Conservation (phyloP, 2,113 vertebrate genomes). For the Zosterops hypoxanthus region DNA sequence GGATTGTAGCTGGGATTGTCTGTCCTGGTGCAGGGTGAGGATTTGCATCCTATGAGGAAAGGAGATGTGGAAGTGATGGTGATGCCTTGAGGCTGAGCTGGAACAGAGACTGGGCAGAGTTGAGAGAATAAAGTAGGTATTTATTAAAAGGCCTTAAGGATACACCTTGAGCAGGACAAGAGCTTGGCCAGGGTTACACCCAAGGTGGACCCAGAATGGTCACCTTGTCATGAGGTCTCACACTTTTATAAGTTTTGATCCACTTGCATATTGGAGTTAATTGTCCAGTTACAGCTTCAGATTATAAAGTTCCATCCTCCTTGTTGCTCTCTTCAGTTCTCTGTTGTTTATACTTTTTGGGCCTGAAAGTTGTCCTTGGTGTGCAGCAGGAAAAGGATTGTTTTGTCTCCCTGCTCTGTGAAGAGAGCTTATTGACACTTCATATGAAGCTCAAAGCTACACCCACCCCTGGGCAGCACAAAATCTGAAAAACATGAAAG, state of each 20-base stretch:
- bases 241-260: background rate
- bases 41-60: background rate
- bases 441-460: background rate
- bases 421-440: background rate
- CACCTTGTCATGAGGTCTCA: background rate
- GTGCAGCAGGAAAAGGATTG: background rate
- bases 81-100: background rate
- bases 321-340: background rate
- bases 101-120: background rate
- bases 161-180: background rate
- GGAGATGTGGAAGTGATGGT: background rate
- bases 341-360: background rate
- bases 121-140: background rate
- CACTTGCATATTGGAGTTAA: background rate
- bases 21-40: background rate
- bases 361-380: background rate
- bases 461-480: background rate
- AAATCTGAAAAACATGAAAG: background rate
- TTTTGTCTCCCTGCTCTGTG: background rate
- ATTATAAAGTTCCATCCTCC: background rate
- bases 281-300: background rate
- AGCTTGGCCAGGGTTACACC: background rate
- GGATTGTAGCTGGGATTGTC: rapidly evolving
- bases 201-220: background rate
- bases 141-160: background rate